These are phyloP conservation scores for Andrena marginata DNA, from an alignment of 2,888 invertebrate genomes.

Conservation along the genomic window DNA sequence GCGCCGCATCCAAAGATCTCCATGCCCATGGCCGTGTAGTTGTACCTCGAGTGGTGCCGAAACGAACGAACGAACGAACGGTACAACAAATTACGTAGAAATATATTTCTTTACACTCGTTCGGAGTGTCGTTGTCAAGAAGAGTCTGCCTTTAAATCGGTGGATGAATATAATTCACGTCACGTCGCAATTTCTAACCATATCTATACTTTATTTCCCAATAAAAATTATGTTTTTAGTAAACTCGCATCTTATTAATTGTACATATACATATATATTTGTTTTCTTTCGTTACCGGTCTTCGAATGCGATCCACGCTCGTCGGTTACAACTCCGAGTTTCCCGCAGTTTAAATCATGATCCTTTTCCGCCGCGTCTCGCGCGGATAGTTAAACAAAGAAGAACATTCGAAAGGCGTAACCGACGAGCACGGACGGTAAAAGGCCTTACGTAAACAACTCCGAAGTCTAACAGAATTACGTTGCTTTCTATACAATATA, in stretches of 20 bases:
- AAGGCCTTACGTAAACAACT: conserved; percentile 66
- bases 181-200: conserved; percentile 60
- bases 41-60: too few relatives aligned
- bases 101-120: too few relatives aligned
- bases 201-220: conserved; percentile 80
- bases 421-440: conserved; percentile 62
- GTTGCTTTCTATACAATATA: conserved; percentile 54
- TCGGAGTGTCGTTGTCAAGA: background rate
- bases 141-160: conserved; percentile 4
- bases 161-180: conserved; percentile 42
- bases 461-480: conserved; percentile 60
- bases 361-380: background rate
- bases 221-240: conserved; percentile 81
- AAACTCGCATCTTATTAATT: conserved; percentile 76
- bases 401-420: conserved; percentile 27
- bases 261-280: conserved; percentile 34
- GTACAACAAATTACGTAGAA: background rate
- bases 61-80: too few relatives aligned
- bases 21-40: conserved; percentile 96
- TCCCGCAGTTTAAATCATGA: conserved; percentile 20
- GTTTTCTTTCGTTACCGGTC: conserved; percentile 53
- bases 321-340: conserved; percentile 47
- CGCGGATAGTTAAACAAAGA: background rate
- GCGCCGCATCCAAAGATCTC: conserved; percentile 95
- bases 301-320: conserved; percentile 55